Evolutionary conservation across 2,888 invertebrate species (phyloP).

Genomic region (Synergus gifuensis): DNA sequence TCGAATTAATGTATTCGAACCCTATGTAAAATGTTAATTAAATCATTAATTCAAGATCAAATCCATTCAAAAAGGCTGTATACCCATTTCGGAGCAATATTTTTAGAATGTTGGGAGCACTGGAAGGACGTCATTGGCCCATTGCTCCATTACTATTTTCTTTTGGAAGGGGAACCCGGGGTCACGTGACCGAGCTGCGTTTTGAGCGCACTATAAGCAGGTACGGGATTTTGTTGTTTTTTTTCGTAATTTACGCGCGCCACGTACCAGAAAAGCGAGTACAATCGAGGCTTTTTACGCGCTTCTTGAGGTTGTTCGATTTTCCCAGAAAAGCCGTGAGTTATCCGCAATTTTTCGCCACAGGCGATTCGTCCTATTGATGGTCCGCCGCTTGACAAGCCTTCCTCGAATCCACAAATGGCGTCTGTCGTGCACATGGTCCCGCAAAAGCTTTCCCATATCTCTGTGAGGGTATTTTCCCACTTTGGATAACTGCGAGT

Average conservation of each 20-base stretch:
- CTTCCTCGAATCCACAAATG: slow-evolving; percentile 70
- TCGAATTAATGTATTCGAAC: too few relatives aligned
- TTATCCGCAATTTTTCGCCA: slow-evolving; percentile 59
- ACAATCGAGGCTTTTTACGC: slow-evolving; percentile 60
- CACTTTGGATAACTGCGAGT: not conserved
- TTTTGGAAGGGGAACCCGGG: slow-evolving; percentile 52
- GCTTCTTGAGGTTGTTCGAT: slow-evolving; percentile 62
- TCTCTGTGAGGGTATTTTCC: not conserved
- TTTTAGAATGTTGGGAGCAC: too few relatives aligned
- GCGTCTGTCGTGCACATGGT: slow-evolving; percentile 74
- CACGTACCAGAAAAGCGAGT: slow-evolving; percentile 65
- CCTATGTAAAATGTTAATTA: too few relatives aligned
- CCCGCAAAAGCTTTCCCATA: slow-evolving; percentile 55
- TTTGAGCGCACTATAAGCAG: slow-evolving; percentile 84
- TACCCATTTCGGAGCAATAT: too few relatives aligned
- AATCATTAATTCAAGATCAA: too few relatives aligned
- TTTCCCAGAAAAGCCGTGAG: slow-evolving; percentile 63
- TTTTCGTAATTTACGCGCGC: slow-evolving; percentile 69
- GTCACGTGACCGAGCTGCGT: slow-evolving; percentile 86
- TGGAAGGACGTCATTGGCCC: not conserved
- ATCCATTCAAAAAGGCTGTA: too few relatives aligned
- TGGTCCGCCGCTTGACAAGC: slow-evolving; percentile 72
- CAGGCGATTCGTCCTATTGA: slow-evolving; percentile 60
- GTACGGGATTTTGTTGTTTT: slow-evolving; percentile 79
- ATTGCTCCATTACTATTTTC: not conserved